Evolutionary conservation across 92 coral and sea anemone genomes (phyloP), one percentile per base, ranked within the genome.

Genomic region (Siderastrea radians): DNA sequence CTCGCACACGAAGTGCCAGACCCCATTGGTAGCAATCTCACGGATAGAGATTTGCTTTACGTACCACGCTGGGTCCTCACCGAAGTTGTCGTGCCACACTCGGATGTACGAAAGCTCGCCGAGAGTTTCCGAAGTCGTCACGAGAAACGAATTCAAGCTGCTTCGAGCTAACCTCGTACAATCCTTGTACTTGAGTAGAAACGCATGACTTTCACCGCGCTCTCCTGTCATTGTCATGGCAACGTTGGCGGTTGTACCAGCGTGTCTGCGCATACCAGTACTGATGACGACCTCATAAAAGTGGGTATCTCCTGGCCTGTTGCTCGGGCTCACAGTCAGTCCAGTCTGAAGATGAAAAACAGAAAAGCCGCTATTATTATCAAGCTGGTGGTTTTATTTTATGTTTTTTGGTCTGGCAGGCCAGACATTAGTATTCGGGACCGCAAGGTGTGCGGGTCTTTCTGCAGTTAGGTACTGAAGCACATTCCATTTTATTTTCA

Each of bases 211-310:
- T 47, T 92, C 95, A 8, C 91, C 89, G 7, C 47, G 26, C 73
- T 98, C 99, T 26, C 99, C 99, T 45, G 93, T 88, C 86, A 98
- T 83, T 75, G 89, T 84, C 15, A 98, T 93, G 16, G 96, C 97
- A 38, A 95, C 95, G 81, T 95, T 92, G n/a, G 99, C 99, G 3
- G 98, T 92, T 72, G 99, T 98, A 5, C 99, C 99, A 58, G 99
- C 98, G 26, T 84, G 82, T 84, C 95, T 83, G 71, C 98, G 98
- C 89, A 92, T 96, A 8, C 99, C 99, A 48, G 96, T 95, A n/a
- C 86, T 77, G 46, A 96, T 86, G 26, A 86, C 79, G 26, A 98
- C 95, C 86, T 93, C 94, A 82, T 98, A 98, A 53, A 90, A 89
- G 86, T 94, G 90, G 16, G 81, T 53, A 70, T 94, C 90, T 38